These are phyloP conservation scores for Leptinotarsa lineolata DNA, from an alignment of 1,140 invertebrate species.

Conservation along the genomic window DNA sequence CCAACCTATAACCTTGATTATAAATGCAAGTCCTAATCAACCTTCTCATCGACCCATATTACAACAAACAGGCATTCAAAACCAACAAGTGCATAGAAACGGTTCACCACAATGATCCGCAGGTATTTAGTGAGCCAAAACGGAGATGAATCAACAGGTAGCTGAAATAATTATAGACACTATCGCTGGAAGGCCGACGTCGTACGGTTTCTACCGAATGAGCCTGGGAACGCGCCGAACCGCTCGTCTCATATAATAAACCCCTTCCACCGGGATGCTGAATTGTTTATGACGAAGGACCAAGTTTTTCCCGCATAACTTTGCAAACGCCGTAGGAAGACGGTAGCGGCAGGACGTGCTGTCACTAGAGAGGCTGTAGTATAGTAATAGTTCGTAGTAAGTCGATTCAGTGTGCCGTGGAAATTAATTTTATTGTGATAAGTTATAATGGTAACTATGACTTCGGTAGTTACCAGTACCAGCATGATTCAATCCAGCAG, in stretches of 20 bases:
- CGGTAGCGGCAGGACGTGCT: neutral
- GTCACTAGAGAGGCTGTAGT: neutral
- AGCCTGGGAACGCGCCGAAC: constrained; percentile 44
- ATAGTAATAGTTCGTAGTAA: constrained; percentile 5
- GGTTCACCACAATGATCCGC: constrained; percentile 21
- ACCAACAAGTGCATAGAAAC: constrained; percentile 23
- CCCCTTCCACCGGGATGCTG: constrained; percentile 17
- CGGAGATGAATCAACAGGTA: constrained; percentile 23
- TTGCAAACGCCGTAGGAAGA: constrained; percentile 5
- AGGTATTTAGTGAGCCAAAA: constrained; percentile 18
- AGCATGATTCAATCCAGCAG: constrained; percentile 9
- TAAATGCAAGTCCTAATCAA: constrained; percentile 10
- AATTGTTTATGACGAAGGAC: constrained; percentile 20
- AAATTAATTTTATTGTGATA: neutral
- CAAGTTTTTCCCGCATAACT: constrained; percentile 25
- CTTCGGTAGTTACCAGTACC: constrained; percentile 18
- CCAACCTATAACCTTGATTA: constrained; percentile 10
- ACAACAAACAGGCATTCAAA: constrained; percentile 19
- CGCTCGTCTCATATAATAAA: constrained; percentile 34
- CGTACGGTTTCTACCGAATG: constrained; percentile 27
- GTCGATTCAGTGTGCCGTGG: neutral
- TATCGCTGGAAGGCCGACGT: constrained; percentile 21
- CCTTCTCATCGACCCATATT: constrained; percentile 19
- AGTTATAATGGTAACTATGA: constrained; percentile 29
- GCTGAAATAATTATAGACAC: constrained; percentile 21